Base-by-base conservation (phyloP, 2,888 invertebrate genomes). In the Spisula solida region DNA sequence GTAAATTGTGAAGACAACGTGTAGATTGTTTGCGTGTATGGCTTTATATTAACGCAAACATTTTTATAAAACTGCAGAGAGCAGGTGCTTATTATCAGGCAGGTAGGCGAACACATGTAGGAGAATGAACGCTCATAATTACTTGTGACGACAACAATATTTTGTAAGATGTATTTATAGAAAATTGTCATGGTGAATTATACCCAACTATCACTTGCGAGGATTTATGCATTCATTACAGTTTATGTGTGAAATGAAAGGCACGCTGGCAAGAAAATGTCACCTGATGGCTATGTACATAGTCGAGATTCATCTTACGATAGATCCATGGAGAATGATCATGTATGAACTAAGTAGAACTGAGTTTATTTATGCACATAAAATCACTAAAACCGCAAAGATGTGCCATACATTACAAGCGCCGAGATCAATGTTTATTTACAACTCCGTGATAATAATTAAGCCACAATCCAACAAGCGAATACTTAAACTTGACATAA, bases 111-210 rank as follows among this genome's bases (percentile, higher is more conserved):
- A n/a, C 70, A 70, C 70, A 12, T 14, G 31, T 18, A 12, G 31
- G 1, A 75, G 34, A 75, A 75, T 16, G 25, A 34, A 31, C 31
- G 34, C 31, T 75, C 31, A 31, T 75, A 34, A 75, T 34, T 34
- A 75, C 31, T 25, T 34, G 25, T 75, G 75, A 75, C 75, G 75
- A 75, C 75, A 34, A 34, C 31, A 34, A 34, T 75, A 31, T 70
- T 70, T 70, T 70, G 70, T 31, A 8, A 31, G 70, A 70, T 70
- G 70, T 70, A 70, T 29, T 70, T 14, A 70, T 70, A 70, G 75
- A 75, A 8, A 29, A 75, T 75, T 31, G 75, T 75, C 75, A 75
- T 31, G 2, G 31, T 18, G 25, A 31, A 34, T 75, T 31, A 75
- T 31, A 75, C 34, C 31, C 31, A 18, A 75, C 75, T 5, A 75